Conservation (phyloP, 2,113 vertebrate species). For the Lophotis ruficrista region DNA sequence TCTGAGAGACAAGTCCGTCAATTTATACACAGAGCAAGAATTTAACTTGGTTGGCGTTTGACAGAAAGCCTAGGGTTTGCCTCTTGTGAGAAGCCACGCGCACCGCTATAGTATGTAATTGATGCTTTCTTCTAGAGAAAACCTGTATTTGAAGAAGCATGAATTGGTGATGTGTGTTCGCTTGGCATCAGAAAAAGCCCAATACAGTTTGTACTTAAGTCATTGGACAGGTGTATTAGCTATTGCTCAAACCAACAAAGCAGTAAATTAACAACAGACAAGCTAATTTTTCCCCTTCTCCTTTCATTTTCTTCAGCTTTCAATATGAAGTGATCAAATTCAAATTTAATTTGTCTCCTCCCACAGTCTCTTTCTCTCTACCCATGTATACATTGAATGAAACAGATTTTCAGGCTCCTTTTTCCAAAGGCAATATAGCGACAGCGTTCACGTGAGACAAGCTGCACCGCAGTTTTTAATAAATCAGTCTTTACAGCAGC, state of each 20-base stretch:
- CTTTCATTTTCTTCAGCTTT: constrained; percentile 2
- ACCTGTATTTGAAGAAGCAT: background rate
- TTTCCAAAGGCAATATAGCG: background rate
- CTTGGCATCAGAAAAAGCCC: background rate
- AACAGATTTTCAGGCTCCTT: background rate
- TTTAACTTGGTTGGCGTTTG: background rate
- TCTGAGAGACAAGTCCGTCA: background rate
- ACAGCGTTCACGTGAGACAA: background rate
- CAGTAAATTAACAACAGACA: background rate
- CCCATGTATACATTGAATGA: background rate
- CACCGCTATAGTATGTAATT: background rate
- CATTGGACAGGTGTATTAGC: background rate
- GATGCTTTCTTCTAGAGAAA: background rate
- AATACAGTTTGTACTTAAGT: background rate
- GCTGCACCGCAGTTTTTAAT: background rate
- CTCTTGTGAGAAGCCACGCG: background rate
- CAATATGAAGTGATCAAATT: background rate
- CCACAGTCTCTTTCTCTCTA: background rate
- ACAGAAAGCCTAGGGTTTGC: background rate
- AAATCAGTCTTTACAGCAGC: background rate
- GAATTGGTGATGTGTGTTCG: background rate
- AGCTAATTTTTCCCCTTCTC: background rate
- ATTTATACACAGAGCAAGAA: background rate
- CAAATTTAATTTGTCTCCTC: background rate
- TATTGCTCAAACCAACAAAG: background rate